Conservation (phyloP, 2,888 invertebrate genomes). For the Hyalella azteca region DNA sequence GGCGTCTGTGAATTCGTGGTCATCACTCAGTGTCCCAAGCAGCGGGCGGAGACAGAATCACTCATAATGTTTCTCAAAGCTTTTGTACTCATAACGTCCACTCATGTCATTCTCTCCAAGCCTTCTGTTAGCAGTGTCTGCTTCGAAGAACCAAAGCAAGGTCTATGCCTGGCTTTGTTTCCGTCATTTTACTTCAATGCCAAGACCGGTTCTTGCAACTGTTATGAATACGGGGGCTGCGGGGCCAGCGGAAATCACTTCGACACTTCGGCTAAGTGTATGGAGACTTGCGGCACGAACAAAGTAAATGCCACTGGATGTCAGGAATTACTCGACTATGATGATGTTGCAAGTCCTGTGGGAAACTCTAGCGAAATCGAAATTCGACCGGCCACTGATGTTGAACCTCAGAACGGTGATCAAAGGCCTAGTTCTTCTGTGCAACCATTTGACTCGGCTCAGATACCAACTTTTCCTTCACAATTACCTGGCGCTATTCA, state of each 20-base stretch:
- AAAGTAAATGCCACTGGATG: constrained; percentile 27
- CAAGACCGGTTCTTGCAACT: constrained; percentile 60
- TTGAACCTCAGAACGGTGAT: not conserved
- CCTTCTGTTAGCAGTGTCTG: constrained; percentile 41
- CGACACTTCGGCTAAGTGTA: constrained; percentile 59
- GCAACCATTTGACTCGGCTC: not conserved
- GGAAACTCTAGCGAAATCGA: not conserved
- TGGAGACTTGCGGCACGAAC: constrained; percentile 52
- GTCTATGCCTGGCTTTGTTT: constrained; percentile 58
- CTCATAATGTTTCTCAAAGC: not conserved
- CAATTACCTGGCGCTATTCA: too few relatives aligned
- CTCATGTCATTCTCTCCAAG: not conserved
- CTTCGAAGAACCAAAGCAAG: constrained; percentile 56
- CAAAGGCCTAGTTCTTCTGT: not conserved
- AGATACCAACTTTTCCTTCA: not conserved
- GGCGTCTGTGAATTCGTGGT: too few relatives aligned
- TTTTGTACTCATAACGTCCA: not conserved
- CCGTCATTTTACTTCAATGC: constrained; percentile 60
- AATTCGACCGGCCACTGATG: not conserved
- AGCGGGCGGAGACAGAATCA: too few relatives aligned
- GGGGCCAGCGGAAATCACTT: constrained; percentile 61
- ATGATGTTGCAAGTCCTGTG: not conserved
- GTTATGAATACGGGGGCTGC: constrained; percentile 61
- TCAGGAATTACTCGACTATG: not conserved
- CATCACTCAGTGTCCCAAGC: too few relatives aligned